Evolutionary conservation across 64 coral and sea anemone species (phyloP), one percentile per base, ranked within the genome.

Genomic region (Porites lutea): DNA sequence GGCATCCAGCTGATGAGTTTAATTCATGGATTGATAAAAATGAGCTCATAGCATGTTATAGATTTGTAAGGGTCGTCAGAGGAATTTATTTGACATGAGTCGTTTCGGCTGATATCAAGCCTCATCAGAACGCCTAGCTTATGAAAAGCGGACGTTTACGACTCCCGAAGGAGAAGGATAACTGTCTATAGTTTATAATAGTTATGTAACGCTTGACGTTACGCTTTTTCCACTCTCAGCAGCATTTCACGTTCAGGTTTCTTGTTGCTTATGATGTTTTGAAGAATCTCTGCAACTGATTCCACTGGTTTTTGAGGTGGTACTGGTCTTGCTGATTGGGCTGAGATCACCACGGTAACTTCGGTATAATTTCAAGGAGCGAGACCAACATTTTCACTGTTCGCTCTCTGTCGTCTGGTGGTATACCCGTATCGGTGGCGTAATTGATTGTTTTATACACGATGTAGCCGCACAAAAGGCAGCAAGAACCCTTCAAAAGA

Each of bases 71-170:
- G 27, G 27, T 37, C 27, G 27, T 37, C 27, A 37, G 27, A 0
- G 27, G 27, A 37, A 37, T 37, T 37, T 37, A 37, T 37, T 37
- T 37, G 53, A 11, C 11, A 55, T 55, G 79, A 66, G 21, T 69
- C 65, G 89, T 92, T 92, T 92, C 89, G 89, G 49, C 89, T 68
- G 37, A 92, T 92, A 84, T 92, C 89, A 84, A 68, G 89, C 63
- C 89, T 92, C 89, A 61, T 92, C 89, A 92, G 89, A 68, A 92
- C 69, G 70, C 15, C 89, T 92, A 92, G 78, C 89, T 92, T 66
- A 60, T 88, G 67, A 79, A 92, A 71, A 84, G 89, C 67, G 57
- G 79, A 84, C 70, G 89, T 84, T n/a, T 58, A 92, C 89, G 89
- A 73, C 89, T 72, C 89, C 70, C 21, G 84, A 50, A 87, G 84